Percentiles rank a stretch among this genome's conserved stretches.
phyloP scores from a whole-genome alignment of 2,888 invertebrate genomes.

The Ichneumon xanthorius region DNA sequence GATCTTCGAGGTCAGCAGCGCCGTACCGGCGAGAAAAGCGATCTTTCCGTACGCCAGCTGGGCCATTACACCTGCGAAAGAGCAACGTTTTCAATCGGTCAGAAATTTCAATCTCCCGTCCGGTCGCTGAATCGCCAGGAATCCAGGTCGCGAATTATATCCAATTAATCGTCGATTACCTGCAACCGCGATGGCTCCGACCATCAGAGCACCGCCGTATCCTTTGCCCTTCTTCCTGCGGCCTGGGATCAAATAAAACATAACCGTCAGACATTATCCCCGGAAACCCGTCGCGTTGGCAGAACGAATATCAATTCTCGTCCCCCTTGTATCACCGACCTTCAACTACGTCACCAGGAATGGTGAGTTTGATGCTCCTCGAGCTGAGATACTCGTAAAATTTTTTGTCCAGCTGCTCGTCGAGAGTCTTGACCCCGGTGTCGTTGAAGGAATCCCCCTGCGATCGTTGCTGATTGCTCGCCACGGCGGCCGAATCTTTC shows the following conservation, averaged over 20 bases:
- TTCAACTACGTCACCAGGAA: slow-evolving; percentile 83
- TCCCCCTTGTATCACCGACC: slow-evolving; percentile 74
- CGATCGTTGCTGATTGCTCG: slow-evolving; percentile 65
- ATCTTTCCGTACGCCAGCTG: slow-evolving; percentile 90
- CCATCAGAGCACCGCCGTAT: slow-evolving; percentile 86
- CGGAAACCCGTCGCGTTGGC: not conserved
- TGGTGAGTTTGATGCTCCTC: slow-evolving; percentile 81
- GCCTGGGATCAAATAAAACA: slow-evolving; percentile 80
- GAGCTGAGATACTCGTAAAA: slow-evolving; percentile 82
- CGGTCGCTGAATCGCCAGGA: not conserved
- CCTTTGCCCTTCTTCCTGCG: slow-evolving; percentile 86
- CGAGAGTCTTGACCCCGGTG: slow-evolving; percentile 77
- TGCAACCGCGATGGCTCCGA: slow-evolving; percentile 88
- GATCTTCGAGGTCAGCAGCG: slow-evolving; percentile 89
- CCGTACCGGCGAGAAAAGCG: slow-evolving; percentile 89
- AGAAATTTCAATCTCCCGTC: slow-evolving; percentile 7
- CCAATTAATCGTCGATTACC: slow-evolving; percentile 77
- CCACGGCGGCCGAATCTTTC: slow-evolving; percentile 73
- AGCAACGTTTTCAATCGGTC: not conserved
- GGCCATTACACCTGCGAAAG: slow-evolving; percentile 86
- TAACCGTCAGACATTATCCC: slow-evolving; percentile 30
- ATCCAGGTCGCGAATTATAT: slow-evolving; percentile 4
- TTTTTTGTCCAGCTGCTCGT: slow-evolving; percentile 81
- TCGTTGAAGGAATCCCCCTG: slow-evolving; percentile 56
- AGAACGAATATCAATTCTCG: not conserved